These are phyloP conservation scores for Papilio polyxenes DNA, from an alignment of 1,140 invertebrate genomes.

Conservation along the genomic window DNA sequence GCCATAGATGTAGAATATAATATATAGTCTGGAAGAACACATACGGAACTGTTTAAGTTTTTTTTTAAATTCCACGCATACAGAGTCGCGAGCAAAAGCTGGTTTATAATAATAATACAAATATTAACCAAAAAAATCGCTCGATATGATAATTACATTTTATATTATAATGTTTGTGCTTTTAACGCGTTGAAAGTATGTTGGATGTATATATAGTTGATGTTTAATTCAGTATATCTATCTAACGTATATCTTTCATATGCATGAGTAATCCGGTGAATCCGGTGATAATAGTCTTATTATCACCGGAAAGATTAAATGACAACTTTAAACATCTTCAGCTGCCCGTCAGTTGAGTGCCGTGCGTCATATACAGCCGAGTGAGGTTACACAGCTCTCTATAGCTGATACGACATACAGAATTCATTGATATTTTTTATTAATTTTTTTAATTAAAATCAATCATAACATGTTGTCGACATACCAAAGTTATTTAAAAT, in stretches of 20 bases:
- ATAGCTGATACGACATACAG: not conserved
- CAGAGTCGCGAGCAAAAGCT: too few species aligned
- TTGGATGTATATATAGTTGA: not conserved
- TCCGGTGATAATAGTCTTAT: not conserved
- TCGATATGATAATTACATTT: too few species aligned
- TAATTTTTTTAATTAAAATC: not conserved
- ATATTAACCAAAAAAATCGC: too few species aligned
- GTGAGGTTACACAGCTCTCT: not conserved
- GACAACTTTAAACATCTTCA: constrained; percentile 18
- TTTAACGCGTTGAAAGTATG: not conserved
- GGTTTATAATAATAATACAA: too few species aligned
- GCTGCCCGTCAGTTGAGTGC: not conserved
- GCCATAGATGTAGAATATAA: too few species aligned
- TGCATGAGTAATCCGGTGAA: constrained; percentile 4
- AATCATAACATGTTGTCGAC: not conserved
- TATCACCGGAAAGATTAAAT: constrained; percentile 20
- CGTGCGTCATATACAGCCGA: not conserved
- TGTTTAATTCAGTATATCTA: not conserved
- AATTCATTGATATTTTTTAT: not conserved
- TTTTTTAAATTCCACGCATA: too few species aligned
- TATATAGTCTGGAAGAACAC: too few species aligned
- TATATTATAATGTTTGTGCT: not conserved
- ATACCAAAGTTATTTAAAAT: not conserved
- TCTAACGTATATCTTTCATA: not conserved
- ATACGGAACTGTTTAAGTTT: too few species aligned